phyloP scores from a whole-genome alignment of 2,888 invertebrate genomes.

The Ochropleura plecta region DNA sequence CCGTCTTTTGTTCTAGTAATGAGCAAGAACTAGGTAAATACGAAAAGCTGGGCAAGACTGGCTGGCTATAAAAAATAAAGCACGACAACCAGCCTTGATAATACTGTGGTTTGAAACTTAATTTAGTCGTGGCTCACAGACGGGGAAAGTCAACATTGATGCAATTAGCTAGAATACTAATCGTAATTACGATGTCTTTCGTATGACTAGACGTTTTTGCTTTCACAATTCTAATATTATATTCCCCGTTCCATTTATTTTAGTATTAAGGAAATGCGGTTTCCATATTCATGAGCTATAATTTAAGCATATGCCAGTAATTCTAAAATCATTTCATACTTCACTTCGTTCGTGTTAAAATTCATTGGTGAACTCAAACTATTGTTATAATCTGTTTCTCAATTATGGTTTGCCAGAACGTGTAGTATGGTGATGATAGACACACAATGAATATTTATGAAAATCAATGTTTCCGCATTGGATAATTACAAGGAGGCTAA shows the following conservation, averaged over 20 bases:
- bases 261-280: constrained; percentile 21
- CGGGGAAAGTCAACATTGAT: constrained; percentile 29
- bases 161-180: constrained; percentile 51
- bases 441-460: constrained; percentile 59
- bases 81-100: constrained; percentile 19
- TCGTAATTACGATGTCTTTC: constrained; percentile 25
- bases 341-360: constrained; percentile 32
- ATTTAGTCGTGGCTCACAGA: constrained; percentile 30
- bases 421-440: constrained; percentile 31
- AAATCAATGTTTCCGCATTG: constrained; percentile 41
- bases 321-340: constrained; percentile 45
- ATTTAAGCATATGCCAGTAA: constrained; percentile 44
- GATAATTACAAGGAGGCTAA: constrained; percentile 47
- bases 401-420: constrained; percentile 38
- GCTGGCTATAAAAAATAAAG: constrained; percentile 44
- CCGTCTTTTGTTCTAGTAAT: constrained; percentile 53
- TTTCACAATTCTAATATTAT: constrained; percentile 7
- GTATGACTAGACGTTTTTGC: constrained; percentile 29
- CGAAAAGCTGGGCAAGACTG: constrained; percentile 21
- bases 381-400: constrained; percentile 60
- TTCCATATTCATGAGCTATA: constrained; percentile 45
- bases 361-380: constrained; percentile 48
- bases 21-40: constrained; percentile 54
- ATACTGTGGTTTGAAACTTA: constrained; percentile 20
- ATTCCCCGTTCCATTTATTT: constrained; percentile 18